These are phyloP conservation scores for Todus mexicanus DNA, from an alignment of 2,797 vertebrate species.

Conservation along the genomic window DNA sequence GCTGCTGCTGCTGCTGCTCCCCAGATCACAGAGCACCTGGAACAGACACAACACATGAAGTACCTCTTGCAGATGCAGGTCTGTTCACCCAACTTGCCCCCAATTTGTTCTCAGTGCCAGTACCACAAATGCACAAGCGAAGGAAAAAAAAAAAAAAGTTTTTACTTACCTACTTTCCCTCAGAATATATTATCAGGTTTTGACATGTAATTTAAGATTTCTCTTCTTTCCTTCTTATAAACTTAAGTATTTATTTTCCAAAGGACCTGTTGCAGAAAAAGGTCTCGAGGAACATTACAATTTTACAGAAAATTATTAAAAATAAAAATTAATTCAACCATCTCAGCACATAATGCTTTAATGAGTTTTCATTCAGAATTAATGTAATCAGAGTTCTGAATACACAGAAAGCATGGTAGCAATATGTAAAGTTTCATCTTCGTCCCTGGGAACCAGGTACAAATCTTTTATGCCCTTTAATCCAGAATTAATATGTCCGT, in stretches of 20 bases:
- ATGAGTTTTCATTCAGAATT: constrained; percentile 10
- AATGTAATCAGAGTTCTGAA: neutral
- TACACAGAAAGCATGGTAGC: neutral
- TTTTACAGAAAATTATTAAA: constrained; percentile 3
- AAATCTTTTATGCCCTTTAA: neutral
- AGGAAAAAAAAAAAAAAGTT: neutral
- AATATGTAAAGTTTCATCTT: neutral
- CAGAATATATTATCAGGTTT: neutral
- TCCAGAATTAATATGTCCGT: neutral
- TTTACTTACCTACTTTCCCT: constrained; percentile 66
- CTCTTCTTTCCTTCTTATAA: neutral
- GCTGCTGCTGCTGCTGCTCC: neutral
- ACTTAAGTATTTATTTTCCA: neutral
- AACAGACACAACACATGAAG: fast-evolving
- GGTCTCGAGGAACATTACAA: neutral
- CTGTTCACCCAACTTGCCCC: neutral
- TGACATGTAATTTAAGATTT: neutral
- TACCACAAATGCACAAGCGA: neutral
- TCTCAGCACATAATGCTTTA: neutral
- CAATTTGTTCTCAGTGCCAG: neutral
- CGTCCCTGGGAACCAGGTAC: neutral
- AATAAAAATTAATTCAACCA: constrained; percentile 19
- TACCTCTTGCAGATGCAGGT: neutral
- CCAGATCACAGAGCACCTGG: neutral
- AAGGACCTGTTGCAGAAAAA: constrained; percentile 27